Evolutionary conservation across 92 coral and sea anemone genomes (phyloP), one percentile per base, ranked within the genome.

Genomic region (Chrysogorgia sp.): DNA sequence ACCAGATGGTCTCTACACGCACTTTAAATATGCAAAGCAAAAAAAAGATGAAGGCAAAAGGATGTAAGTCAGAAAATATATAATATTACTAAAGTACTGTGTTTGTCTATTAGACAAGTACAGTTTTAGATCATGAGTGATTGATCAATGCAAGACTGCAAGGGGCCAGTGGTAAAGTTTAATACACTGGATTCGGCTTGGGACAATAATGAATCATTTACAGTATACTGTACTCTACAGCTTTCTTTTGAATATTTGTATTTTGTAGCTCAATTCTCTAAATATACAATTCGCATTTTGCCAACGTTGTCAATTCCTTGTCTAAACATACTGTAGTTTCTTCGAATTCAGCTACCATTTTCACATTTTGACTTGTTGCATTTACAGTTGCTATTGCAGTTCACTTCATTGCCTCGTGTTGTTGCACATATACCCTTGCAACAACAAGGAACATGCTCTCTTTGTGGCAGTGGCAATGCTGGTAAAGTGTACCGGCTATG

Each of bases 341-440:
- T 58, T 58, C 23, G 12, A 28, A 58, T 43, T 67, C 57, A 67
- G 40, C 41, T 40, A 2, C 64, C 53, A 67, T 79, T 79, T 49
- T 67, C 67, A 65, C 84, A 79, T 68, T 79, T 79, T 71, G 52
- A 55, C 74, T 67, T 41, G 35, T 71, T 79, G 35, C 84, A 79
- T 10, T 55, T 34, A 47, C 76, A 79, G 23, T 55, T 40, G 74
- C 61, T 66, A 32, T 35, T 52, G 50, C 84, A 79, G 4, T 34
- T 37, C 8, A 67, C 48, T 47, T 79, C 43, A 28, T 67, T 79
- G 32, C 29, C 49, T 64, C 32, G 17, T 30, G 24, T 64, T 65
- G 83, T 78, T 63, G 76, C 83, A 78, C 83, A 63, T 47, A 34
- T 78, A 31, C 83, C 83, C 32, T 78, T 78, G 59, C 83, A 78